phyloP scores from a whole-genome alignment of 1,140 invertebrate genomes.

The Calliopsis andreniformis region DNA sequence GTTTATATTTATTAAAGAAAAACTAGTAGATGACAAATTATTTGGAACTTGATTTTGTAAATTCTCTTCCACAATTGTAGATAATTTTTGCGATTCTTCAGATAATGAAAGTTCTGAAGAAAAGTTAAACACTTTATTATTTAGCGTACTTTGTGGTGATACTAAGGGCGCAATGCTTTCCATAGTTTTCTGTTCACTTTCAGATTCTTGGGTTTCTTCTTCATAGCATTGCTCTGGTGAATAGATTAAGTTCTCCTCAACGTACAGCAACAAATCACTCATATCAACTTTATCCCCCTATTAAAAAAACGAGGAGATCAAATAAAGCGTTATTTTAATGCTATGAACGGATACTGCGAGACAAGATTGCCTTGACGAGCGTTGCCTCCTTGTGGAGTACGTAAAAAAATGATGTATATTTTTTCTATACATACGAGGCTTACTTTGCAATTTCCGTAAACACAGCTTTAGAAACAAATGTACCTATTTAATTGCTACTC shows the following conservation, averaged over 20 bases:
- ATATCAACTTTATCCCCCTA: conserved; percentile 60
- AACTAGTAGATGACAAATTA: no score
- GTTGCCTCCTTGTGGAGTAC: no score
- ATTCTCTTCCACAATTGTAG: not conserved
- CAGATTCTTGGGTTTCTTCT: conserved; percentile 2
- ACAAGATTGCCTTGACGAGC: no score
- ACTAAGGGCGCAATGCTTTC: conserved; percentile 26
- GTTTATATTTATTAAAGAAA: not conserved
- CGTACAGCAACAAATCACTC: conserved; percentile 46
- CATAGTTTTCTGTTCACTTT: not conserved
- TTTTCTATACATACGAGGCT: no score
- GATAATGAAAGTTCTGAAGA: conserved; percentile 9
- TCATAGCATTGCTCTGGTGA: conserved; percentile 35
- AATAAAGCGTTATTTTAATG: conserved; percentile 34
- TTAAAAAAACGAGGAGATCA: conserved; percentile 42
- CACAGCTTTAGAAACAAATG: no score
- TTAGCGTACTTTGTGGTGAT: conserved; percentile 30
- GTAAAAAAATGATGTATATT: no score
- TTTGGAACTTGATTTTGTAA: not conserved
- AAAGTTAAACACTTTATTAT: not conserved
- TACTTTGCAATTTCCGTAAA: no score
- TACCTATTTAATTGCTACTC: not conserved
- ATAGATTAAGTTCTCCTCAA: conserved; percentile 41
- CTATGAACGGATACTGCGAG: no score
- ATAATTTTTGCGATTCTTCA: not conserved